Percentiles rank a stretch among this genome's conserved stretches.
These are phyloP conservation scores for Mormyrops attenuatus DNA, from an alignment of 2,797 vertebrate genomes.

Conservation along the genomic window DNA sequence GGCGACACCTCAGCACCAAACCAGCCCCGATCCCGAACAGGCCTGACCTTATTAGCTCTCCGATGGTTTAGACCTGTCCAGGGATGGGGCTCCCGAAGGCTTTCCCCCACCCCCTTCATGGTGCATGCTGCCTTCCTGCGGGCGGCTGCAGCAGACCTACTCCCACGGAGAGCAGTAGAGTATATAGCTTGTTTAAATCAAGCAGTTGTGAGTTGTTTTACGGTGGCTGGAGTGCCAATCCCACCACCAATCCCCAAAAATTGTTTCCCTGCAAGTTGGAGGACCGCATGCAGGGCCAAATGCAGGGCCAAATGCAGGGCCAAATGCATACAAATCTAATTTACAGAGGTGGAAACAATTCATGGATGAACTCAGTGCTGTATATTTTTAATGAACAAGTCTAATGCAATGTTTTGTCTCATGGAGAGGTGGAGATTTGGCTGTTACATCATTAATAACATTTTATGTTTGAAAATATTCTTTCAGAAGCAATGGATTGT, in stretches of 20 bases:
- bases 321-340: no score
- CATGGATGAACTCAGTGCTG: neutral
- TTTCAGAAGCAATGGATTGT: neutral
- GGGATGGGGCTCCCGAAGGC: no score
- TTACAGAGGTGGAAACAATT: neutral
- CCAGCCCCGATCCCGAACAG: neutral
- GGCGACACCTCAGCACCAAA: no score
- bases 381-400: neutral
- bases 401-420: neutral
- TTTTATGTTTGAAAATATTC: neutral
- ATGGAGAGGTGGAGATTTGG: neutral
- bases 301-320: no score
- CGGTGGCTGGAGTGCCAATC: neutral
- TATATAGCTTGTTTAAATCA: neutral
- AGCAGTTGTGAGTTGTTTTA: neutral
- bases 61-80: neutral
- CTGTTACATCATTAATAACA: neutral
- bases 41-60: neutral
- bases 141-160: neutral
- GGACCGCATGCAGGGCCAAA: neutral
- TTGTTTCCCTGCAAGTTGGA: neutral
- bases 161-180: neutral
- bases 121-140: no score
- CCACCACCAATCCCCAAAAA: neutral
- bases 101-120: neutral